Evolutionary conservation across 2,888 invertebrate genomes (phyloP).

Genomic region (Trileptium ribeirensis): DNA sequence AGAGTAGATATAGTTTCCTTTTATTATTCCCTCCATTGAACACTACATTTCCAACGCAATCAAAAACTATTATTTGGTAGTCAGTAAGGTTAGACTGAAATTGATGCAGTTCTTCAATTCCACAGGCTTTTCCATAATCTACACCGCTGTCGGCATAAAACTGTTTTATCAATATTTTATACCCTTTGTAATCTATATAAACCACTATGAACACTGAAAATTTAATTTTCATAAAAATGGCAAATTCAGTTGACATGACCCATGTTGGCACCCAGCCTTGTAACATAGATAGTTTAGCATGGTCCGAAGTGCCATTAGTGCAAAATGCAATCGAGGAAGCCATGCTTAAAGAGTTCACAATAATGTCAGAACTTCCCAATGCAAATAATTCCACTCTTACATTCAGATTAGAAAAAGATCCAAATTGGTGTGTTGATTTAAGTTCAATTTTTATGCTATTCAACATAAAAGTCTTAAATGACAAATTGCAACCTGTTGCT

Average conservation of each 20-base stretch:
- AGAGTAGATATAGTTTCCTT: not conserved
- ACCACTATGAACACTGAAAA: too few species aligned
- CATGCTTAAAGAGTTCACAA: not conserved
- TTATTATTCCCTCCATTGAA: not conserved
- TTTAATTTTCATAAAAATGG: too few species aligned
- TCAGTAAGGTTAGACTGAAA: not conserved
- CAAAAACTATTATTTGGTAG: not conserved
- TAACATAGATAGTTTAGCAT: not conserved
- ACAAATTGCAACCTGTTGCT: too few species aligned
- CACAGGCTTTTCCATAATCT: not conserved
- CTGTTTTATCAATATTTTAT: not conserved
- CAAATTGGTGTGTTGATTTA: not conserved
- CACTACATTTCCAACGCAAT: not conserved
- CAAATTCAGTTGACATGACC: not conserved
- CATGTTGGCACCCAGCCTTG: not conserved
- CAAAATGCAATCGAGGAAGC: not conserved
- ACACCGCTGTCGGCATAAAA: not conserved
- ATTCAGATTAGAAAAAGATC: not conserved
- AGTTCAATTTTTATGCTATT: too few species aligned
- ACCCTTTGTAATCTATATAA: too few species aligned
- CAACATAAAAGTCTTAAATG: too few species aligned
- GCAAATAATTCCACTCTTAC: too few species aligned
- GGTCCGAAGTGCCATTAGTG: not conserved
- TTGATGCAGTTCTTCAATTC: not conserved
- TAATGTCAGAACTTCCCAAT: too few species aligned